These are phyloP conservation scores for Dicyrtomina minuta DNA, from an alignment of 2,888 invertebrate genomes.

Conservation along the genomic window DNA sequence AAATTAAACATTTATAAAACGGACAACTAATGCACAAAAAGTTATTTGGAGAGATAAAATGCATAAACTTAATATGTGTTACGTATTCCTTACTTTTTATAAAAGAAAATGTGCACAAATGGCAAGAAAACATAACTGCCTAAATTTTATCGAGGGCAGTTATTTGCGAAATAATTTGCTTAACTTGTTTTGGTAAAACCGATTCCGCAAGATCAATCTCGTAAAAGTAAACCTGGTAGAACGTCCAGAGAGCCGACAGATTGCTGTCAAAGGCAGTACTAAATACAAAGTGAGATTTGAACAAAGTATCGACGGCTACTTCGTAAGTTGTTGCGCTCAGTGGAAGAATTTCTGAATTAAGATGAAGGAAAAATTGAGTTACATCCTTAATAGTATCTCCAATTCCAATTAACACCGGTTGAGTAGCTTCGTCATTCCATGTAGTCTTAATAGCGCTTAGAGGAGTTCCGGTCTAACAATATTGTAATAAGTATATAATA, in stretches of 20 bases:
- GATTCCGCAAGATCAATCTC: slow-evolving; percentile 1
- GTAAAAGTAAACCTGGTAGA: slow-evolving; percentile 18
- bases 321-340: neutral
- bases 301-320: neutral
- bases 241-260: slow-evolving; percentile 9
- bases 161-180: slow-evolving; percentile 7
- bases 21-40: neutral
- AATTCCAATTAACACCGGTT: neutral
- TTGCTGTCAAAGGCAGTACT: neutral
- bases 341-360: neutral
- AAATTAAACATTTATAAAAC: neutral
- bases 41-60: neutral
- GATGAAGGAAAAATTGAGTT: neutral
- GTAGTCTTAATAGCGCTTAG: no score
- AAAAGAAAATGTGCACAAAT: neutral
- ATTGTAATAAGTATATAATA: no score
- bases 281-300: slow-evolving; percentile 5
- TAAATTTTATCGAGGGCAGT: neutral
- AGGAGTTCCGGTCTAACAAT: no score
- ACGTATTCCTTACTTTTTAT: neutral
- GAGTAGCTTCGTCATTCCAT: neutral
- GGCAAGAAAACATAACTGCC: neutral
- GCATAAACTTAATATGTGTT: neutral
- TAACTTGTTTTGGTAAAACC: neutral
- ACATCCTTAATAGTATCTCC: neutral